These are phyloP conservation scores for Sphaerophoria rueppellii DNA, from an alignment of 2,888 invertebrate genomes.

Conservation along the genomic window DNA sequence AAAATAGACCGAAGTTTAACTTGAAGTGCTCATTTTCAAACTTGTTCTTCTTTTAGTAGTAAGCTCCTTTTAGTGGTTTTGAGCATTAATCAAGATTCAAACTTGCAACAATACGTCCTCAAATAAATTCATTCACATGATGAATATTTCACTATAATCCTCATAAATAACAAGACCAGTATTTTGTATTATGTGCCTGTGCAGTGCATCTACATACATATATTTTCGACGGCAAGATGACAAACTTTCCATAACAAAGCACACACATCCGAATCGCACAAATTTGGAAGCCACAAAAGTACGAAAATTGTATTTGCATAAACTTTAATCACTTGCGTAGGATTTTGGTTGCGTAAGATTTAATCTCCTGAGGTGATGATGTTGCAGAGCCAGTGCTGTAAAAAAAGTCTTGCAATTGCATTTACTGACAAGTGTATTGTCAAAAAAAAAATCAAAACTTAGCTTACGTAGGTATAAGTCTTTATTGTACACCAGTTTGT, in stretches of 20 bases:
- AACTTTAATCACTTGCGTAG: slow-evolving; percentile 70
- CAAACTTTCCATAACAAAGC: slow-evolving; percentile 57
- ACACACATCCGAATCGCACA: slow-evolving; percentile 29
- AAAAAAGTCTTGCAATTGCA: slow-evolving; percentile 20
- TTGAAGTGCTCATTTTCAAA: slow-evolving; percentile 11
- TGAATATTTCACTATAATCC: slow-evolving; percentile 12
- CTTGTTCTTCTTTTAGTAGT: background rate
- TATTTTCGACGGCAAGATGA: slow-evolving; percentile 7
- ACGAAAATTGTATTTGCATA: slow-evolving; percentile 72
- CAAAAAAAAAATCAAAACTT: slow-evolving; percentile 2
- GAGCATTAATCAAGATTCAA: background rate
- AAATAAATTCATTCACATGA: slow-evolving; percentile 3
- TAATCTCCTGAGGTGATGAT: slow-evolving; percentile 13
- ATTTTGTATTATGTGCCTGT: slow-evolving; percentile 35
- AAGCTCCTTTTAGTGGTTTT: slow-evolving; percentile 6
- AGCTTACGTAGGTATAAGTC: slow-evolving; percentile 52
- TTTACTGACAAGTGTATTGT: slow-evolving; percentile 57
- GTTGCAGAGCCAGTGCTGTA: slow-evolving; percentile 21
- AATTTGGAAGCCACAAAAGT: slow-evolving; percentile 22
- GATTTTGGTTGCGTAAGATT: slow-evolving; percentile 47
- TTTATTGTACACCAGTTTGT: no score
- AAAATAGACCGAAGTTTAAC: no score
- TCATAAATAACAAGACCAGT: no score
- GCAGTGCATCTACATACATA: slow-evolving; percentile 32
- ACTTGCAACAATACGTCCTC: slow-evolving; percentile 29